These are phyloP conservation scores for Chironomus tentans DNA, from an alignment of 2,888 invertebrate species.

Conservation along the genomic window DNA sequence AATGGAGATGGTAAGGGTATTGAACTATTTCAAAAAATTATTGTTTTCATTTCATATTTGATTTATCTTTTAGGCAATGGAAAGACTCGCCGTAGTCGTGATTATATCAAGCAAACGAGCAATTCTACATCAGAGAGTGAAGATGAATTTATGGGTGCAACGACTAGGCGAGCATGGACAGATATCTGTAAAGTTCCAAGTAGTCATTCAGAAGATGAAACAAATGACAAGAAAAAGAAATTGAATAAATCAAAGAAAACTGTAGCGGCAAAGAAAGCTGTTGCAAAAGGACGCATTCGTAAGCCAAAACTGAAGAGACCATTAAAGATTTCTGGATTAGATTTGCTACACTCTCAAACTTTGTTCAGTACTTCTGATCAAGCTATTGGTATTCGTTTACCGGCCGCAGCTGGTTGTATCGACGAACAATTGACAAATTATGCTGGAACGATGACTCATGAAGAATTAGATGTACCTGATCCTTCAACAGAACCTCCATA, in stretches of 20 bases:
- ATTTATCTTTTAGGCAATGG: constrained; percentile 39
- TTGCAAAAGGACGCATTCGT: constrained; percentile 48
- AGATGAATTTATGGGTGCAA: constrained; percentile 48
- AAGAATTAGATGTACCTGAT: constrained; percentile 69
- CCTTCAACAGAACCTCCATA: constrained; percentile 73
- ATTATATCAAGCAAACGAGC: constrained; percentile 31
- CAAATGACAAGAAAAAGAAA: constrained; percentile 40
- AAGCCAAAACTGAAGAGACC: constrained; percentile 53
- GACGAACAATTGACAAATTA: constrained; percentile 81
- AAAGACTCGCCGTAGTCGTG: constrained; percentile 38
- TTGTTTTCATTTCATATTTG: background rate
- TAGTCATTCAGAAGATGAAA: constrained; percentile 53
- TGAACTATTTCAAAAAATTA: background rate
- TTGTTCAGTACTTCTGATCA: constrained; percentile 76
- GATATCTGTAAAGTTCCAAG: constrained; percentile 56
- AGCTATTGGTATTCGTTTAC: constrained; percentile 60
- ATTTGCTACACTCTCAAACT: constrained; percentile 81
- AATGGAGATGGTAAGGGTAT: constrained; percentile 28
- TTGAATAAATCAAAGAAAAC: constrained; percentile 31
- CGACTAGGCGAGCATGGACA: constrained; percentile 66
- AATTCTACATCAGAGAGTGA: constrained; percentile 36
- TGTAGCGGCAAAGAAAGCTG: constrained; percentile 26
- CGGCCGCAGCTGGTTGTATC: constrained; percentile 84
- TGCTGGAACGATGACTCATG: constrained; percentile 62
- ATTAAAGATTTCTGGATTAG: constrained; percentile 74